These are phyloP conservation scores for Salmo trutta DNA, from an alignment of 2,797 vertebrate species.

Conservation along the genomic window DNA sequence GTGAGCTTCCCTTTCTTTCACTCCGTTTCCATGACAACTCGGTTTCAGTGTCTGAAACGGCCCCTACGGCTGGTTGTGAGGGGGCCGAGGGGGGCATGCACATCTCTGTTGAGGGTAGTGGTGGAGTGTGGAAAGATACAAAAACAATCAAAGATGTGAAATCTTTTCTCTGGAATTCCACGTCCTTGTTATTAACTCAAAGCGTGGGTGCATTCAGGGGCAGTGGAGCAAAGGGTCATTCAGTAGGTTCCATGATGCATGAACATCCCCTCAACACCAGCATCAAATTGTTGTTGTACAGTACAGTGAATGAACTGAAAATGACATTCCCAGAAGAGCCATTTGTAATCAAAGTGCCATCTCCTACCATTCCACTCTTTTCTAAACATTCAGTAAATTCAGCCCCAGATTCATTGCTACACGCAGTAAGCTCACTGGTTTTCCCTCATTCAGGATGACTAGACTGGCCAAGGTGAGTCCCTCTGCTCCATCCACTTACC, in stretches of 20 bases:
- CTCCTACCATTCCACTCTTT: not conserved
- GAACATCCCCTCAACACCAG: not conserved
- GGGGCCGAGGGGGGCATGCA: constrained; percentile 74
- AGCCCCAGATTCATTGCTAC: too few species aligned
- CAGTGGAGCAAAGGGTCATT: not conserved
- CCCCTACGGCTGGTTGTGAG: constrained; percentile 64
- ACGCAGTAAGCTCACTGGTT: not conserved
- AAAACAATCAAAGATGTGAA: not conserved
- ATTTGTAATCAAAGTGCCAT: not conserved
- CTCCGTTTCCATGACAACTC: constrained; percentile 78
- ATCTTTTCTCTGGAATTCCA: not conserved
- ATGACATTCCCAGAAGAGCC: not conserved
- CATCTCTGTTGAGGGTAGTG: constrained; percentile 60
- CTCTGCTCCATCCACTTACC: constrained; percentile 59
- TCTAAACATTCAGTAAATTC: not conserved
- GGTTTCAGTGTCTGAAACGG: constrained; percentile 80
- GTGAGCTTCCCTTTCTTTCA: constrained; percentile 66
- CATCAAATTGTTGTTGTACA: too few species aligned
- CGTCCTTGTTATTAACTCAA: not conserved
- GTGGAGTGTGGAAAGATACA: not conserved
- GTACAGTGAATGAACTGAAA: not conserved
- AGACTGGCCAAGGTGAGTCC: not conserved
- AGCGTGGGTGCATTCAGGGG: not conserved
- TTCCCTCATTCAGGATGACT: not conserved
- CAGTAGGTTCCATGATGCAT: not conserved